These are phyloP conservation scores for Hydrozoanthus tunicans DNA, from an alignment of 64 coral and sea anemone genomes.

Conservation along the genomic window DNA sequence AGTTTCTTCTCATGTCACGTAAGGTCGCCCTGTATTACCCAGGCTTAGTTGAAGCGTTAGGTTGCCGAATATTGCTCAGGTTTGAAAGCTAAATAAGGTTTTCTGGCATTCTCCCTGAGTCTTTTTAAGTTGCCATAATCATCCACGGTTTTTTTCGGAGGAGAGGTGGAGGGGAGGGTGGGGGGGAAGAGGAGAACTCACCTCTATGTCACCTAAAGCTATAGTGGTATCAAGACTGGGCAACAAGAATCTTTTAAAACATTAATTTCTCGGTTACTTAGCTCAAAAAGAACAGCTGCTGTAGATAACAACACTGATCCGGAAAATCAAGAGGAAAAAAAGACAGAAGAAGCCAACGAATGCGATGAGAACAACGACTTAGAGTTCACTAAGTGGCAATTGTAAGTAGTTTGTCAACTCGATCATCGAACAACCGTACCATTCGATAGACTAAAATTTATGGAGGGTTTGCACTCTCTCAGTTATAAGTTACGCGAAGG, in stretches of 20 bases:
- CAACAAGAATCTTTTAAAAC: neutral
- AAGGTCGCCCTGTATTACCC: neutral
- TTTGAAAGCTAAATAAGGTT: too few relatives aligned
- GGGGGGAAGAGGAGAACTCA: too few relatives aligned
- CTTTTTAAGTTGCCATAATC: neutral
- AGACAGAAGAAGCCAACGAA: neutral
- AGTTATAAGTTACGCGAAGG: too few relatives aligned
- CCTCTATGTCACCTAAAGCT: too few relatives aligned
- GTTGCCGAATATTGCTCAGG: too few relatives aligned
- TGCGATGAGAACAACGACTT: neutral
- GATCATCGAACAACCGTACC: neutral
- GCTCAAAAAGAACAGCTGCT: neutral
- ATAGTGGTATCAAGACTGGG: too few relatives aligned
- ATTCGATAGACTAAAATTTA: too few relatives aligned
- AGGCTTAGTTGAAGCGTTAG: too few relatives aligned
- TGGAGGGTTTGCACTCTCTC: too few relatives aligned
- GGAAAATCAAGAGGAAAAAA: neutral
- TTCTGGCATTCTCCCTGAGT: neutral
- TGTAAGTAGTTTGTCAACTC: neutral
- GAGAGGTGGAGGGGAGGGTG: too few relatives aligned
- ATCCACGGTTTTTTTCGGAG: too few relatives aligned
- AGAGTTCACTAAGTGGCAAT: slow-evolving; percentile 18
- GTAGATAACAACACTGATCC: neutral
- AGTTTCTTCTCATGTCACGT: neutral
- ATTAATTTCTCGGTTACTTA: neutral